phyloP scores from a whole-genome alignment of 2,888 invertebrate species.

The Apamea sordens region DNA sequence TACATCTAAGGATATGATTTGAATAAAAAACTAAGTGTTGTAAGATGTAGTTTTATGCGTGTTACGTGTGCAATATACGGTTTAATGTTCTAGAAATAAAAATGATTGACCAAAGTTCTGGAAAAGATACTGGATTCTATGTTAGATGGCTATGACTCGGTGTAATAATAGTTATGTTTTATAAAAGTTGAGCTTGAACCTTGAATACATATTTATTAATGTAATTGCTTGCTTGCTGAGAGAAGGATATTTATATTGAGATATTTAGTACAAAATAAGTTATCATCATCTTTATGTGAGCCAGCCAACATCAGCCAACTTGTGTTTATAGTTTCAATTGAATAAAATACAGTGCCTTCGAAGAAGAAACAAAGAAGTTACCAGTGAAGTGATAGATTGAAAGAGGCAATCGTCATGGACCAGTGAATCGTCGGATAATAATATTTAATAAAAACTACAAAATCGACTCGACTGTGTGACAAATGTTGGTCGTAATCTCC shows the following conservation, averaged over 20 bases:
- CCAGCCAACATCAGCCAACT: background rate
- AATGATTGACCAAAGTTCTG: constrained; percentile 47
- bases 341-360: background rate
- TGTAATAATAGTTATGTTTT: constrained; percentile 35
- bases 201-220: constrained; percentile 43
- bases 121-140: constrained; percentile 36
- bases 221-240: constrained; percentile 33
- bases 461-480: background rate
- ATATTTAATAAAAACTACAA: background rate
- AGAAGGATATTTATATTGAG: constrained; percentile 33
- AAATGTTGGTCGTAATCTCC: background rate
- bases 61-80: constrained; percentile 54
- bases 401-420: background rate
- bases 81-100: constrained; percentile 40
- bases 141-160: constrained; percentile 17
- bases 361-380: background rate
- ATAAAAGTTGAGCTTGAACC: constrained; percentile 27
- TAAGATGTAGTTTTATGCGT: constrained; percentile 50
- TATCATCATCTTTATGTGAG: background rate
- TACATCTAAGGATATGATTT: constrained; percentile 45
- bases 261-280: constrained; percentile 55
- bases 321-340: background rate
- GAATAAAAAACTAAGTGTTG: constrained; percentile 36
- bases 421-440: background rate
- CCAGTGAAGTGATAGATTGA: background rate